Base-by-base conservation (phyloP, 2,797 vertebrate genomes). In the Eurystomus glaucurus region DNA sequence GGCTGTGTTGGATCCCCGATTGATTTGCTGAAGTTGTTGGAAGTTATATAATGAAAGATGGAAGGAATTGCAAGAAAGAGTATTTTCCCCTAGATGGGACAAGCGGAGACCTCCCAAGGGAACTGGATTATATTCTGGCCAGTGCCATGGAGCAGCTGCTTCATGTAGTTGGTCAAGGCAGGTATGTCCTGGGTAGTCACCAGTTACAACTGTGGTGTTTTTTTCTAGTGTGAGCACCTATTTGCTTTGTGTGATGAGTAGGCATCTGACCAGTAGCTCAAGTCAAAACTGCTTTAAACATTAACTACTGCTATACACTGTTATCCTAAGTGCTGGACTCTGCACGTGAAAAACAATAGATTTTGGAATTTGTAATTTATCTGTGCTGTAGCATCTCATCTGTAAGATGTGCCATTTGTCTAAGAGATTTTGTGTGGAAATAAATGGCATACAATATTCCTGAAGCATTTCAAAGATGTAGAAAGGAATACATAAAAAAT, bases 391-490 rank as follows among this genome's bases (percentile, higher is more conserved):
- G 20, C 2, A 0, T 82, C 37, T 65, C n/a, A 31, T 72, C 62
- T 87, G 14, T 69, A 72, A 72, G 50, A 68, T 60, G 14, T 2
- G 18, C 14, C 21, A 1, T 91, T 81, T 91, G 57, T 78, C 33
- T 21, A 62, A 86, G 72, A 68, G 29, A n/a, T 84, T 75, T 88
- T n/a, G 33, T 75, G 11, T 69, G 80, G 60, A 75, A 75, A 43
- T 54, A 83, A 81, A 84, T 90, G 61, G 84, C 61, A 50, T 57
- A 22, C 45, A 71, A 1, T 84, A 43, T 61, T 87, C 50, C 61
- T 39, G 61, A 89, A 89, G 54, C 62, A 39, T 85, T 92, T 85
- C 54, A 65, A 87, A 87, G 50, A 39, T 78, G 61, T 18, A 78
- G 76, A 88, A 92, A 64, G 35, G 50, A 92, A 37, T 46, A 54